phyloP scores from a whole-genome alignment of 2,113 vertebrate genomes.

The Saguinus imperator region DNA sequence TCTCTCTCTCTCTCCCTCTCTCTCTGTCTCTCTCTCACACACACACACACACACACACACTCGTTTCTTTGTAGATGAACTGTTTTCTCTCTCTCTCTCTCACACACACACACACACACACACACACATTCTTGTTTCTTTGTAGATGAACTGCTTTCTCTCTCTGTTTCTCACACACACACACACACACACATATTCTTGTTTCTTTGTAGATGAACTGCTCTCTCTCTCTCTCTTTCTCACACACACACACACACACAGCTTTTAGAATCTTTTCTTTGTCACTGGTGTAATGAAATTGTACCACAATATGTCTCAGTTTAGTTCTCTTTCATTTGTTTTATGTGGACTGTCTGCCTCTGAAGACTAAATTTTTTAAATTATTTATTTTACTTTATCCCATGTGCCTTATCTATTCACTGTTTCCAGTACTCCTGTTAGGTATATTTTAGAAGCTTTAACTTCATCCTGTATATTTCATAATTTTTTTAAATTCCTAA shows the following conservation, averaged over 20 bases:
- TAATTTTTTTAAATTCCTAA: neutral
- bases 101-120: no score
- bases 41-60: no score
- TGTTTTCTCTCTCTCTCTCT: no score
- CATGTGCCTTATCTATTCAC: neutral
- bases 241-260: neutral
- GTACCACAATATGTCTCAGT: neutral
- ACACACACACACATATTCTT: no score
- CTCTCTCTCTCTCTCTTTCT: no score
- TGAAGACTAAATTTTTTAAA: neutral
- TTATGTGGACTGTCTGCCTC: neutral
- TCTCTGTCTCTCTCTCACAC: no score
- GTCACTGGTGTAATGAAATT: neutral
- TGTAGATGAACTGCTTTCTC: no score
- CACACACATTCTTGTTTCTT: no score
- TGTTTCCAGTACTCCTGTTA: neutral
- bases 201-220: no score
- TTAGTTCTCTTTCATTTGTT: neutral
- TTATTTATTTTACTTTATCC: slow-evolving; percentile 9
- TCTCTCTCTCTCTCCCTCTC: neutral
- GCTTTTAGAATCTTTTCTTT: neutral
- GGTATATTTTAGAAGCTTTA: slow-evolving; percentile 13
- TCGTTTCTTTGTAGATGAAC: no score
- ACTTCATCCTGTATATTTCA: slow-evolving; percentile 18
- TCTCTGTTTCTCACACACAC: no score